Conservation (phyloP, 2,113 vertebrate genomes). For the Origma solitaria region DNA sequence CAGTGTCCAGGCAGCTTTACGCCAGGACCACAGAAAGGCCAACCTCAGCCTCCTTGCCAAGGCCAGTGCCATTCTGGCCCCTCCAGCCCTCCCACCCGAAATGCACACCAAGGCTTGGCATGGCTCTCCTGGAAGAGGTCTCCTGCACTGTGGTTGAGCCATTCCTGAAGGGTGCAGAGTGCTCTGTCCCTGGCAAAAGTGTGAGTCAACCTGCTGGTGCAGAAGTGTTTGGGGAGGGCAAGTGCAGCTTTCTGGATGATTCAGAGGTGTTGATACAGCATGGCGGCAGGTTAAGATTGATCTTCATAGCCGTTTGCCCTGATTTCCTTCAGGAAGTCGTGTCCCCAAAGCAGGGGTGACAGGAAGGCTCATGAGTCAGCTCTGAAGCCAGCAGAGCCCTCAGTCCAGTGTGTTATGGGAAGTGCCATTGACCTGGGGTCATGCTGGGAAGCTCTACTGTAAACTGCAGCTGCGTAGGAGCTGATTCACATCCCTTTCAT, state of each 20-base stretch:
- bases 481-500: constrained; percentile 38
- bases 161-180: neutral
- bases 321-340: neutral
- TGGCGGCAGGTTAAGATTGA: neutral
- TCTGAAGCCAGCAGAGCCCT: neutral
- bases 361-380: neutral
- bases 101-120: neutral
- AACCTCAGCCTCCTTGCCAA: neutral
- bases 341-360: neutral
- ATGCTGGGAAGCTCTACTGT: neutral
- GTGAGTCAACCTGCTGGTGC: neutral
- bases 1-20: neutral
- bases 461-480: constrained; percentile 28
- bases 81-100: neutral
- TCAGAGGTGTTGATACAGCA: neutral
- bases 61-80: neutral
- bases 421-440: neutral
- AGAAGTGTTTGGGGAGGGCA: neutral
- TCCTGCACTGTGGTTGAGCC: fast-evolving
- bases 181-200: neutral
- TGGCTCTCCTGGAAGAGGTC: neutral
- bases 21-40: neutral
- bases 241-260: neutral
- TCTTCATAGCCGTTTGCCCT: neutral
- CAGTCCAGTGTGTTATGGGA: neutral